Conservation (phyloP, 2,113 vertebrate species). For the Numenius arquata region DNA sequence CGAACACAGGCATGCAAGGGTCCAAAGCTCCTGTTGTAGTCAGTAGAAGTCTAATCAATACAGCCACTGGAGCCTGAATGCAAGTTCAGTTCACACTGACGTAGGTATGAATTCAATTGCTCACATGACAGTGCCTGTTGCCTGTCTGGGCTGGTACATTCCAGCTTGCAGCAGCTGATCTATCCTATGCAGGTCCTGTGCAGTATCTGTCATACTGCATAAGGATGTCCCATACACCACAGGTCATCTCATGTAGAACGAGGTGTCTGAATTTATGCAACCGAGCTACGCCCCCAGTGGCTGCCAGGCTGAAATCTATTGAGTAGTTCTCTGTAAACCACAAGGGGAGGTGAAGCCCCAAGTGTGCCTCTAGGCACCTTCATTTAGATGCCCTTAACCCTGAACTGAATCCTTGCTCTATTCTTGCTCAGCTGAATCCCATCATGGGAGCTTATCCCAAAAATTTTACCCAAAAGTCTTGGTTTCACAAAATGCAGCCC, state of each 20-base stretch:
- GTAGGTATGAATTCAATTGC: not conserved
- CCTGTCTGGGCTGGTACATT: not conserved
- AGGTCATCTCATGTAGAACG: not conserved
- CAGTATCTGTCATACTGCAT: not conserved
- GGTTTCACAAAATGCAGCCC: not conserved
- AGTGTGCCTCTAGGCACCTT: not conserved
- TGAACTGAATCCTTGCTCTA: not conserved
- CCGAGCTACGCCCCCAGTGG: not conserved
- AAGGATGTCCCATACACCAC: not conserved
- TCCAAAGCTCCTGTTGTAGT: not conserved
- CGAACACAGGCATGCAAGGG: not conserved
- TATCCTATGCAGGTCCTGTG: not conserved
- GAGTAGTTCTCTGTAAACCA: not conserved
- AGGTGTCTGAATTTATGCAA: not conserved
- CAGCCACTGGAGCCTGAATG: not conserved
- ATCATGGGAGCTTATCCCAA: not conserved
- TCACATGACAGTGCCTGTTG: not conserved
- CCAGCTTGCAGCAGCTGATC: not conserved
- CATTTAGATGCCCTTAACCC: not conserved
- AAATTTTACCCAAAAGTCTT: not conserved
- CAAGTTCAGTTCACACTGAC: not conserved
- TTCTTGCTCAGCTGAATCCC: not conserved
- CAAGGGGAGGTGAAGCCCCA: not conserved
- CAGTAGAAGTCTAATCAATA: not conserved
- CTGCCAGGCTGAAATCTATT: not conserved